Conservation (phyloP, 2,888 invertebrate genomes). For the Resseliella maxima region DNA sequence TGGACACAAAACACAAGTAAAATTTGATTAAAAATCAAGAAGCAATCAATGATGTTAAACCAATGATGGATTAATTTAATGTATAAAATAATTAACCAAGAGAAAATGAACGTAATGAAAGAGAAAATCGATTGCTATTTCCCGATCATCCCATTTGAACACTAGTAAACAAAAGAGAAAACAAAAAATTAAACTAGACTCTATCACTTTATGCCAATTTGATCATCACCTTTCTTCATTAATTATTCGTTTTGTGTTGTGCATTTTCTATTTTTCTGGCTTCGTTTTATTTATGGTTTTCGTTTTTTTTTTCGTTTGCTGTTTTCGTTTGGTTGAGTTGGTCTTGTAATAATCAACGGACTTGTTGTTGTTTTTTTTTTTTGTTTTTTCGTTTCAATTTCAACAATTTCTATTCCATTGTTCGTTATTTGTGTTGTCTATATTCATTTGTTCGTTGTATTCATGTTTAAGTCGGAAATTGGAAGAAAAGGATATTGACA, state of each 20-base stretch:
- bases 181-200: neutral
- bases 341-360: neutral
- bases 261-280: neutral
- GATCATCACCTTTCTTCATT: neutral
- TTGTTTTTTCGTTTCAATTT: too few relatives aligned
- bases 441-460: neutral
- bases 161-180: neutral
- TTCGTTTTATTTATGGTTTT: neutral
- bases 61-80: too few relatives aligned
- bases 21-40: too few relatives aligned
- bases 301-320: neutral
- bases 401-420: neutral
- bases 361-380: neutral
- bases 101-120: too few relatives aligned
- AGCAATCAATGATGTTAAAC: too few relatives aligned
- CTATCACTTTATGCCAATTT: neutral
- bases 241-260: neutral
- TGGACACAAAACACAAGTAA: too few relatives aligned
- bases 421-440: neutral
- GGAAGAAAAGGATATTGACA: conserved; percentile 44
- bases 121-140: neutral
- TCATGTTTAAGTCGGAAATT: conserved; percentile 13
- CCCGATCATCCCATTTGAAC: neutral
- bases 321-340: neutral
- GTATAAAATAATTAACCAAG: too few relatives aligned